A percentile compares a stretch with the other conserved stretches of the same genome.
Conservation (phyloP, 2,888 invertebrate genomes). For the Malacosoma neustria region DNA sequence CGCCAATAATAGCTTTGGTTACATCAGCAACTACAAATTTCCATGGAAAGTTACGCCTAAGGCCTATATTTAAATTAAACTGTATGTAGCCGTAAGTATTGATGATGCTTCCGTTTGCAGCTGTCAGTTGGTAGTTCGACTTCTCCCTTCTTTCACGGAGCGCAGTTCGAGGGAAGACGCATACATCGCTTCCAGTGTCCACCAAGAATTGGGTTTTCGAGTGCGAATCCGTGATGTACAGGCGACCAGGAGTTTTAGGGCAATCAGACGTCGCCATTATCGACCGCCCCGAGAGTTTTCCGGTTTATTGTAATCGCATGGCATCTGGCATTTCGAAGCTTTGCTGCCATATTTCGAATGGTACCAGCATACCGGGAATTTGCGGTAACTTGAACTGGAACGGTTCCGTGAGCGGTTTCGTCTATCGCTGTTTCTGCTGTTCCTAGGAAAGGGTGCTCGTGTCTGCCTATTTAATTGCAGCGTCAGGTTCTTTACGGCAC, state of each 20-base stretch:
- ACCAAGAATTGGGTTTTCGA: conserved; percentile 10
- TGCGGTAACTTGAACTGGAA: conserved; percentile 9
- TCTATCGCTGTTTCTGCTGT: neutral
- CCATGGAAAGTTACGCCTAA: neutral
- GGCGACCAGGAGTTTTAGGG: conserved; percentile 11
- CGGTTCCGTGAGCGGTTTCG: neutral
- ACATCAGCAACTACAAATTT: neutral
- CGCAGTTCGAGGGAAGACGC: conserved; percentile 8
- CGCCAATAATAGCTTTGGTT: neutral
- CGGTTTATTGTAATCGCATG: conserved; percentile 9
- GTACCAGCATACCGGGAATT: conserved; percentile 15
- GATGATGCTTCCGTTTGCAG: conserved; percentile 18
- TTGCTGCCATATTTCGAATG: conserved; percentile 9
- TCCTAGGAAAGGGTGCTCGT: neutral
- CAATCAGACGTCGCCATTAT: conserved; percentile 14
- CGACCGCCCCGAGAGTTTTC: conserved; percentile 10
- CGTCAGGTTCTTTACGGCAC: conserved; percentile 1
- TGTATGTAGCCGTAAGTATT: conserved; percentile 15
- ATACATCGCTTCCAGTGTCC: conserved; percentile 9
- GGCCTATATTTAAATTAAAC: conserved; percentile 13
- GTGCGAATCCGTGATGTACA: conserved; percentile 13
- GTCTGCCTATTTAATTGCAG: conserved; percentile 5
- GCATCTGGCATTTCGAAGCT: conserved; percentile 9
- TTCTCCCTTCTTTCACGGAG: conserved; percentile 7
- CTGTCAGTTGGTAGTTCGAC: conserved; percentile 9